Evolutionary conservation across 2,113 vertebrate species (phyloP), one percentile per base, ranked within the genome.

Genomic region (Heterotis niloticus): DNA sequence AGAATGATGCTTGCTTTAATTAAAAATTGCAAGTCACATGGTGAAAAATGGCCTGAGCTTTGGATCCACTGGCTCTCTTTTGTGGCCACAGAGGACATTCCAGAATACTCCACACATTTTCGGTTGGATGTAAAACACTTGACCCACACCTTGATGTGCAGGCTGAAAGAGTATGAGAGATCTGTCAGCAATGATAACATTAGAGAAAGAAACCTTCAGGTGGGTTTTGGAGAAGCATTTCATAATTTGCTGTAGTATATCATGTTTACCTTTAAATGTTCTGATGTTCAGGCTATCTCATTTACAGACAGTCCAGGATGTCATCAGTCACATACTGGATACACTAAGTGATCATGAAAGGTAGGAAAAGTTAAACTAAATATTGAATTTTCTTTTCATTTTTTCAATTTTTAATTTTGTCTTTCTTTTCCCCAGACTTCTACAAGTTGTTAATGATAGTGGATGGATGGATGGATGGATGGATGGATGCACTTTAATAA

Each of bases 91-190:
- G 81, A 87, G 5, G 91, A 92, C 12, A 68, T 92, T 26, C 10
- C 82, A 20, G 78, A 65, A 0, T 88, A 87, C 82, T 60, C 89
- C 0, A 18, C 71, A 0, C 0, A 74, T 67, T 84, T 82, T 9
- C 67, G 60, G 1, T 29, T 79, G 0, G 0, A 0, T 20, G 69
- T 73, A 28, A 87, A 91, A 52, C 74, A 88, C 1, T 44, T 93
- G 70, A 85, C 88, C 82, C 90, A 92, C 83, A 85, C 79, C 79
- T 79, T 91, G 75, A 9, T 89, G 34, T 90, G 82, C 81, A 86
- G 92, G 34, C 78, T 92, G 67, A 64, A 68, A 16, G 64, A n/a
- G 0, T 75, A 64, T 68, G 78, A 5, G 17, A 54, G 69, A 13
- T 0, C 0, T 0, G 0, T 0, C 2, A 64, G 88, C 66, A 0